Evolutionary conservation across 2,797 vertebrate species (phyloP).

Genomic region (Loriculus beryllinus): DNA sequence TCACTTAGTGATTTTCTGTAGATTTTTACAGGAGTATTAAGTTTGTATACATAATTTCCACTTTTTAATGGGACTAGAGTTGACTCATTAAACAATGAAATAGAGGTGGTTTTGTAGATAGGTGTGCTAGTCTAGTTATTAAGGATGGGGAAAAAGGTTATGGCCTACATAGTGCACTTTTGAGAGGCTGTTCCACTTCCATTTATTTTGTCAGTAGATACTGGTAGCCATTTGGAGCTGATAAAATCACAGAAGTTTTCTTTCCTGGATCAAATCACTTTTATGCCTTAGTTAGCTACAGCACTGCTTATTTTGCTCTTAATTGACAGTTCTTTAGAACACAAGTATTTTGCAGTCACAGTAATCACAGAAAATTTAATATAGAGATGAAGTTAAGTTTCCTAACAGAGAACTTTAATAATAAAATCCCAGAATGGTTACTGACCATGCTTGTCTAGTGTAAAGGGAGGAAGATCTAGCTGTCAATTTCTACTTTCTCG

Average conservation of each 20-base stretch:
- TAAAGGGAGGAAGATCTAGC: not conserved
- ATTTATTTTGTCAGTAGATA: not conserved
- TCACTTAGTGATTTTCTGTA: not conserved
- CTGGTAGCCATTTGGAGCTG: not conserved
- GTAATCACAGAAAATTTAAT: not conserved
- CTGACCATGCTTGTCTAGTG: not conserved
- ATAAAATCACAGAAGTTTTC: not conserved
- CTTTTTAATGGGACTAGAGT: not conserved
- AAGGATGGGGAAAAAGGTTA: not conserved
- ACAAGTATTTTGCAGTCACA: not conserved
- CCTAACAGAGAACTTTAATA: not conserved
- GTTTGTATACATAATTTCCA: not conserved
- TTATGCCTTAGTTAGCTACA: not conserved
- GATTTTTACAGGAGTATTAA: not conserved
- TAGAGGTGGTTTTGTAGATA: not conserved
- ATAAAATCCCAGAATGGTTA: not conserved
- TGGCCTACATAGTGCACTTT: not conserved
- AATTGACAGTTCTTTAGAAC: not conserved
- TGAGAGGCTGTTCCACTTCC: not conserved
- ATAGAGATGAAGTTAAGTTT: not conserved
- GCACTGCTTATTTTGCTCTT: not conserved
- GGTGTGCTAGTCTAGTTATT: not conserved
- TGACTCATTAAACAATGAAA: not conserved
- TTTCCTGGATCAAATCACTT: not conserved
- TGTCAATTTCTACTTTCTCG: not conserved